Base-by-base conservation (phyloP, 2,113 vertebrate genomes). In the Anarrhichthys ocellatus region DNA sequence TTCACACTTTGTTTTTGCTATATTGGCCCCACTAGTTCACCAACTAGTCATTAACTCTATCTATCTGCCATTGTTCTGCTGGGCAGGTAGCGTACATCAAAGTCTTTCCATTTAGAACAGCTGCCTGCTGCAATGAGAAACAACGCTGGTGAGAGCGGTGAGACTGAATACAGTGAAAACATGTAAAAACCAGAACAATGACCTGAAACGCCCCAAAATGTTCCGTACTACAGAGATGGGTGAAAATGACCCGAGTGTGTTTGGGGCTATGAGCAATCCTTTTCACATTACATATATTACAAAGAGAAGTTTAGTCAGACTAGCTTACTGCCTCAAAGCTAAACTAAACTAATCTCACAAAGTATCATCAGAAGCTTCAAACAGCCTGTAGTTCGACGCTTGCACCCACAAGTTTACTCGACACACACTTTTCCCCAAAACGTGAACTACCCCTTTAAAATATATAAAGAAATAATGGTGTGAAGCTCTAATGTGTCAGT, bases 401-500 rank as follows among this genome's bases (percentile, higher is more conserved):
- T 18, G 22, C 40, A 42, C 76, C 27, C 32, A 15, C 27, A 50
- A 48, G 24, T 81, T 82, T 27, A 52, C 48, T 15, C 32, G 14
- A 17, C 20, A 67, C 32, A 46, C 40, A 64, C 15, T 13, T 46
- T 24, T 6, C 17, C 2, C 36, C 62, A 22, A 5, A 58, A 67
- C 46, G n/a, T 42, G 17, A 80, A 24, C 9, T 5, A 67, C 13
- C 18, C n/a, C 58, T 76, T 78, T 80, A 79, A 58, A 80, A 59
- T 24, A 8, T 44, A 62, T 58, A 22, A 34, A 72, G 67, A 63
- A 38, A 58, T 24, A 50, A 84, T 65, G 68, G n/a, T 76, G 70
- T 76, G 73, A 65, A 62, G 62, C 80, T 70, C 64, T 38, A 71
- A 76, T 81, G 76, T 84, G 85, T 86, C 88, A 76, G 69, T 36